Evolutionary conservation across 2,888 invertebrate genomes (phyloP), one percentile per base, ranked within the genome.

Genomic region (Rhimphoctona megacephalus): DNA sequence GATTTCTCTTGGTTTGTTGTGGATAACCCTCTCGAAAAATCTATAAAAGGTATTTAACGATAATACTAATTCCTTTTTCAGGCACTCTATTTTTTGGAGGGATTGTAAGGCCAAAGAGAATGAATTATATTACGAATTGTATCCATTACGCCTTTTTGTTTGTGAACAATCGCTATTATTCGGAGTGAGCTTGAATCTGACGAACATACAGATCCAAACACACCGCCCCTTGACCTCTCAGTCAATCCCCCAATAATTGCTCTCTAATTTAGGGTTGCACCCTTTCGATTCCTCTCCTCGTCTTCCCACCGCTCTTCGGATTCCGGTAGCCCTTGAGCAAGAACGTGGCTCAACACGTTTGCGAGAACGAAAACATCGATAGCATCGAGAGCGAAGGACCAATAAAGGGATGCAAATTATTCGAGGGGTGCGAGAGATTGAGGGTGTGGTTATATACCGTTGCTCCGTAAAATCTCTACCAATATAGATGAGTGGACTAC

Each of bases 251-350:
- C 66, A 76, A 81, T 81, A 85, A 85, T 81, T 81, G 85, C 81
- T 73, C 78, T 74, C 81, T 61, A 85, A 85, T 81, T 85, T 85
- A 69, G 78, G 81, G 85, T 39, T 85, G 78, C 73, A 69, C 76
- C 77, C 77, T 70, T 69, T 61, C 76, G 61, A 46, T 19, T 11
- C 0, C 17, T n/a, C 22, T 46, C 52, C 66, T 74, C 52, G 43
- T n/a, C 22, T 17, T 19, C 17, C 57, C 46, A 30, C 30, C 30
- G 61, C 49, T 46, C 25, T 17, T 49, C 46, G 39, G 39, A 33
- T 54, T 57, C 57, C 79, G 54, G 61, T 49, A 46, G 57, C 43
- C 25, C 73, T 67, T 36, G 33, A 39, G 67, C 46, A 46, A 39
- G 72, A 73, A 78, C 36, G 43, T 17, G 78, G 25, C 14, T 25